phyloP scores from a whole-genome alignment of 2,888 invertebrate species.

The Microctonus brassicae region DNA sequence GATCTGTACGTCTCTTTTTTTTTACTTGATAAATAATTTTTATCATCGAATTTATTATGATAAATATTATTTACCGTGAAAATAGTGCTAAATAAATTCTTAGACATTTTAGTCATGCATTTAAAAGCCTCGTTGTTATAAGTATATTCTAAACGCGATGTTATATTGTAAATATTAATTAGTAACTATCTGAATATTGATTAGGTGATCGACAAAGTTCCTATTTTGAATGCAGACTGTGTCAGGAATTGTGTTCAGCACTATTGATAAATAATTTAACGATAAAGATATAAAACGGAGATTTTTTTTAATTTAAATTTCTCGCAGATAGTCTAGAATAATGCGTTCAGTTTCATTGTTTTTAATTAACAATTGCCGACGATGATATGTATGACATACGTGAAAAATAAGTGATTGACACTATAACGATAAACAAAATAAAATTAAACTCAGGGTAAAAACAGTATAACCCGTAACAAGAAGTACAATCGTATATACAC shows the following conservation, averaged over 20 bases:
- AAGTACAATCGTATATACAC: constrained; percentile 70
- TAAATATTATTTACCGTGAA: not conserved
- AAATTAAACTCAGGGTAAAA: constrained; percentile 66
- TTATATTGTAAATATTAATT: constrained; percentile 58
- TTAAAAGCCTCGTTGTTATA: constrained; percentile 59
- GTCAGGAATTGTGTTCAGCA: not conserved
- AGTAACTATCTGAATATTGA: constrained; percentile 49
- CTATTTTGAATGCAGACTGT: constrained; percentile 63
- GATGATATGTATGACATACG: not conserved
- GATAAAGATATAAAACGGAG: no score
- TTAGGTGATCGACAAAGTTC: constrained; percentile 67
- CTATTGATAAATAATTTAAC: constrained; percentile 16
- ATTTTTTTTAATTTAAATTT: no score
- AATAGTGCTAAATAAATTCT: constrained; percentile 1
- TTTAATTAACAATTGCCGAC: constrained; percentile 31
- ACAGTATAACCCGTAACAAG: constrained; percentile 67
- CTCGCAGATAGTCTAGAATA: no score
- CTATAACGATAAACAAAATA: constrained; percentile 24
- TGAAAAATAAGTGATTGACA: constrained; percentile 11
- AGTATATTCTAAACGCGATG: constrained; percentile 56
- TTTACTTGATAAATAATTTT: not conserved
- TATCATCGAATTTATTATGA: not conserved
- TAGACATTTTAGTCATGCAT: constrained; percentile 39
- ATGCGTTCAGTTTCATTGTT: no score
- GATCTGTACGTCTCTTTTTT: constrained; percentile 23